A percentile compares a stretch with the other conserved stretches of the same genome.
Conservation (phyloP, 1,140 invertebrate species). For the Drosophila hydei region DNA sequence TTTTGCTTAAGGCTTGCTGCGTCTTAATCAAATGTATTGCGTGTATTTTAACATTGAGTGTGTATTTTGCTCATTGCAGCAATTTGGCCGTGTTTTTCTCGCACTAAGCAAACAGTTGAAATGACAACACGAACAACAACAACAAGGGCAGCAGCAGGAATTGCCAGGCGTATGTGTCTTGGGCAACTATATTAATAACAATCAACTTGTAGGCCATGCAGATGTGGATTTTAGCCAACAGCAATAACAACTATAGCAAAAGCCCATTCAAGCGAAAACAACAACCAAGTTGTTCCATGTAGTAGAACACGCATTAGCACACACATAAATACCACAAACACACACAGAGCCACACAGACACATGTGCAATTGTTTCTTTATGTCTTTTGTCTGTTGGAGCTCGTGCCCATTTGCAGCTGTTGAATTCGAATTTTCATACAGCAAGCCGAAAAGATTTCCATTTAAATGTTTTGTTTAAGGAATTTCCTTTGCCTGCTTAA, state of each 20-base stretch:
- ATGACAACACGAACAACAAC: conserved; percentile 25
- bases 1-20: conserved; percentile 19
- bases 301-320: conserved; percentile 46
- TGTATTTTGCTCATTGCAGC: conserved; percentile 47
- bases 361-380: conserved; percentile 46
- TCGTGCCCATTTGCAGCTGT: conserved; percentile 41
- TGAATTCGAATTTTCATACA: conserved; percentile 30
- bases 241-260: conserved; percentile 37
- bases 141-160: conserved; percentile 21
- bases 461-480: conserved; percentile 19
- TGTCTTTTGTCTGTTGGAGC: conserved; percentile 15
- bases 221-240: conserved; percentile 52
- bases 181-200: conserved; percentile 61
- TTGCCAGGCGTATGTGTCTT: conserved; percentile 11
- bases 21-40: conserved; percentile 51
- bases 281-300: conserved; percentile 42
- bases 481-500: conserved; percentile 17
- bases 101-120: conserved; percentile 54
- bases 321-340: conserved; percentile 44
- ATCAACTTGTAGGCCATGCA: conserved; percentile 55
- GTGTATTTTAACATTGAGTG: conserved; percentile 13
- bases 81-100: conserved; percentile 56
- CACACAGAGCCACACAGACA: conserved; percentile 6
- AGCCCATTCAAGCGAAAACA: conserved; percentile 54
- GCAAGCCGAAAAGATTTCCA: neutral